These are phyloP conservation scores for Microctenopoma stevenorrisi DNA, from an alignment of 2,797 vertebrate genomes.

Conservation along the genomic window DNA sequence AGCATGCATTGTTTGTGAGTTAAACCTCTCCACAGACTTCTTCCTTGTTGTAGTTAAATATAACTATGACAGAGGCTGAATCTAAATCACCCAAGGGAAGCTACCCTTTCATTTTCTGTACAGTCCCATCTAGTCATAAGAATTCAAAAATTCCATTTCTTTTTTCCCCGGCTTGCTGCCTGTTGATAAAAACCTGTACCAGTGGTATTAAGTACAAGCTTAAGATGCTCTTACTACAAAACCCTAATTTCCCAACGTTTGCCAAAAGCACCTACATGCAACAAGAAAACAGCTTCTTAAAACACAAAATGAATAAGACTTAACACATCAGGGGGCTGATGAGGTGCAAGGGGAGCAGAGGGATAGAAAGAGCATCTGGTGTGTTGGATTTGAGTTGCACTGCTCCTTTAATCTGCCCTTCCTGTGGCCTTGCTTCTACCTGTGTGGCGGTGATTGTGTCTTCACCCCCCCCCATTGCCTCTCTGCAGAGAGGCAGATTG, in stretches of 20 bases:
- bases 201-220: no score
- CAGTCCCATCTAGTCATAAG: no score
- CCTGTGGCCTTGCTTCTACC: constrained; percentile 52
- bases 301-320: background rate
- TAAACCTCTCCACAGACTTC: no score
- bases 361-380: background rate
- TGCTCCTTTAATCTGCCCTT: constrained; percentile 58
- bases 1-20: no score
- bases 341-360: background rate
- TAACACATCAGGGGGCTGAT: background rate
- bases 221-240: background rate
- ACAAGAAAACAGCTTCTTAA: no score
- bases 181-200: background rate
- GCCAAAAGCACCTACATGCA: background rate
- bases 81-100: no score
- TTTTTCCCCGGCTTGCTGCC: background rate
- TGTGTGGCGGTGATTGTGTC: constrained; percentile 41
- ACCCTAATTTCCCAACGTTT: background rate
- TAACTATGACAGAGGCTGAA: no score
- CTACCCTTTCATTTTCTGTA: no score
- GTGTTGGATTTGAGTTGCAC: constrained; percentile 11
- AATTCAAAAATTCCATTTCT: no score
- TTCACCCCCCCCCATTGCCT: constrained; percentile 32
- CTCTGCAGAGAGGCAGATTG: constrained; percentile 73
- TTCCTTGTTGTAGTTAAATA: no score